Evolutionary conservation across 2,797 vertebrate species (phyloP), one percentile per base, ranked within the genome.

Genomic region (Rhinoraja longicauda): DNA sequence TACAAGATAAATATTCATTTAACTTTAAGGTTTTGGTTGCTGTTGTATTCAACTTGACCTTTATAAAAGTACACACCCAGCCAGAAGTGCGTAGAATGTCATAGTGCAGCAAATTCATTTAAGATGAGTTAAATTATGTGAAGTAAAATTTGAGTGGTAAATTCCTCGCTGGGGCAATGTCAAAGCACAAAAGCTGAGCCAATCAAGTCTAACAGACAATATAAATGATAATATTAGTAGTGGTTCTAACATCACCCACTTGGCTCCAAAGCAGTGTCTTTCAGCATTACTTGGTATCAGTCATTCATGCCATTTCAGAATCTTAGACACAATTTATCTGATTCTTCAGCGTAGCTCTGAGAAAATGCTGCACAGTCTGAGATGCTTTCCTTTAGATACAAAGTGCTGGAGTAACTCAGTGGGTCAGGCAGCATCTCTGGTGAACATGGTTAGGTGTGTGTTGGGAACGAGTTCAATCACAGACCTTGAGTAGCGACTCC

Each of bases 281-380:
- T 36, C 59, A 88, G 19, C 15, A 36, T 67, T 29, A 2, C 82
- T 64, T 62, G 21, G 62, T 32, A 32, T 19, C 2, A 21, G 13
- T 32, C 82, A 67, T 88, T 67, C n/a, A 19, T 88, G 15, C 84
- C n/a, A 88, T n/a, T 88, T 17, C 84, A 88, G 84, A 64, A 57
- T 8, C 84, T 88, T 21, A 17, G 19, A 29, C n/a, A 82, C 53
- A 57, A 57, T 62, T 29, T 86, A n/a, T 0, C 29, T 6, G 29
- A n/a, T 15, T 29, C 53, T n/a, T 86, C 57, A n/a, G 32, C 62
- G 53, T 29, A 5, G 26, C n/a, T 4, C 3, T 7, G 53, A n/a
- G 45, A 45, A 24, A 86, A 29, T 19, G 32, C 13, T 26, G 39
- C 21, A 53, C 9, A 26, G 82, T 13, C 82, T 15, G 26, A n/a